These are phyloP conservation scores for Apostichopus parvimensis DNA, from an alignment of 35 echinoderm and acorn worm genomes.

Conservation along the genomic window DNA sequence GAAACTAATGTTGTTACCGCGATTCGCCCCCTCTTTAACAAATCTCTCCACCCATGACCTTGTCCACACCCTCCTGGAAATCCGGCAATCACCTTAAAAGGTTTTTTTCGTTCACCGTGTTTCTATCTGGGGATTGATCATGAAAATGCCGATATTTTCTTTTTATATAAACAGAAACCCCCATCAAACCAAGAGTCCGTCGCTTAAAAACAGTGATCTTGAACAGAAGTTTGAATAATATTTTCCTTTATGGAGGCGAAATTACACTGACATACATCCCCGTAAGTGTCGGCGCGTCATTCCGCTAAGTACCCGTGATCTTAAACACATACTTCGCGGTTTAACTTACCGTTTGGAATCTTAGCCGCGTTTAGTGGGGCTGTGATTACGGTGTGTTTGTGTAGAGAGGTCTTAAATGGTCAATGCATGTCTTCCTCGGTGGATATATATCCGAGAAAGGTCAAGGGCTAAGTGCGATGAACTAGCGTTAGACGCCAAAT, in stretches of 20 bases:
- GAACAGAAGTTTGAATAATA: conserved; percentile 21
- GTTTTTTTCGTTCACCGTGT: neutral
- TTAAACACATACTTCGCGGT: conserved; percentile 33
- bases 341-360: conserved; percentile 9
- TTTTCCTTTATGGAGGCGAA: conserved; percentile 3
- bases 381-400: conserved; percentile 43
- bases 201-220: conserved; percentile 34
- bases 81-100: conserved; percentile 35
- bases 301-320: conserved; percentile 38
- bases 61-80: neutral
- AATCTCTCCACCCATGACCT: conserved; percentile 21
- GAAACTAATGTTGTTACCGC: too few species aligned
- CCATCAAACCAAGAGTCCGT: neutral
- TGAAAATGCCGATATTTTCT: conserved; percentile 36
- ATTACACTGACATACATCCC: conserved; percentile 3
- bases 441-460: neutral
- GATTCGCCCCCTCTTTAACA: conserved; percentile 12
- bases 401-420: conserved; percentile 13
- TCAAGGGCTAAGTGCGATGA: conserved; percentile 25
- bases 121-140: conserved; percentile 14
- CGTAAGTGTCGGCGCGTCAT: conserved; percentile 32
- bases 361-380: conserved; percentile 10
- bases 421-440: neutral
- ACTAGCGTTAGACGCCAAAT: neutral
- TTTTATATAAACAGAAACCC: conserved; percentile 32